Evolutionary conservation across 2,113 vertebrate genomes (phyloP).

Genomic region (Gorsachius goisagi): DNA sequence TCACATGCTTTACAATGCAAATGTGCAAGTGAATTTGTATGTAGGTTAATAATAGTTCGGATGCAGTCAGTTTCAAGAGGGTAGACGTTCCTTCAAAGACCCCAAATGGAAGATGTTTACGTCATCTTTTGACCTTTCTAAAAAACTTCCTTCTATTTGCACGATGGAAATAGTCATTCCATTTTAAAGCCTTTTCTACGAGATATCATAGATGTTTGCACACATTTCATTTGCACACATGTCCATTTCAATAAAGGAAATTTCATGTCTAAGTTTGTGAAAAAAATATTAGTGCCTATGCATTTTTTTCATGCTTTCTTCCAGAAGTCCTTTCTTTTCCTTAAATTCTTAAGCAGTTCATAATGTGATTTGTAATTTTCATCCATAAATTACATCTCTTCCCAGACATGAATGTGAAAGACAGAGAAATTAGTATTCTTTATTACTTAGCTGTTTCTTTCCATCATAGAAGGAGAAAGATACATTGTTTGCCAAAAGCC

Average conservation of each 20-base stretch:
- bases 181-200: neutral
- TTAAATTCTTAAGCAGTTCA: neutral
- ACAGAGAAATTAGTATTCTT: neutral
- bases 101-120: neutral
- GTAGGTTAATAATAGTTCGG: neutral
- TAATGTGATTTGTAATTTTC: constrained; percentile 5
- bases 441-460: neutral
- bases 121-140: neutral
- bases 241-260: neutral
- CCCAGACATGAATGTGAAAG: neutral
- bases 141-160: neutral
- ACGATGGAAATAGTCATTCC: neutral
- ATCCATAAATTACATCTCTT: constrained; percentile 9
- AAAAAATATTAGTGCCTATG: neutral
- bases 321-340: neutral
- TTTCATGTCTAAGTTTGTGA: neutral
- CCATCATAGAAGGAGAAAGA: neutral
- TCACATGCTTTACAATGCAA: neutral
- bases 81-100: neutral
- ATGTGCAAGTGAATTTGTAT: neutral
- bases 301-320: neutral
- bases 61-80: neutral
- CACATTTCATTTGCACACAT: rapidly evolving
- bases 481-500: neutral
- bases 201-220: neutral